Conservation (phyloP, 37 sponge, comb jelly and placozoan genomes). For the Ephydatia muelleri region DNA sequence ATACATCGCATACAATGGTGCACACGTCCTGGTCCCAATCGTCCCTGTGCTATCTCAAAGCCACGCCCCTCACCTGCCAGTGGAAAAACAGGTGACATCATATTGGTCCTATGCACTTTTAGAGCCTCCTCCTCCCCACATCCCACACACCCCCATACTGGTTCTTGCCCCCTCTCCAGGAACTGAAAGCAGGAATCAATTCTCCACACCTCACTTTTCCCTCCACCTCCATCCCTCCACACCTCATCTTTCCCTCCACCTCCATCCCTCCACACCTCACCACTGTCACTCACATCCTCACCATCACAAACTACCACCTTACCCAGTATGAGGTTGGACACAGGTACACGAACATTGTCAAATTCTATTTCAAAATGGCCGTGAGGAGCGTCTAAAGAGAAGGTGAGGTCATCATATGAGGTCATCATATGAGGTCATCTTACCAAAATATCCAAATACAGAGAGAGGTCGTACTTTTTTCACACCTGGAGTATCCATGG, state of each 20-base stretch:
- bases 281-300: too few relatives aligned
- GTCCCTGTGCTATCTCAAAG: slow-evolving; percentile 95
- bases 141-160: too few relatives aligned
- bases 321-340: slow-evolving; percentile 75
- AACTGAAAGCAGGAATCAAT: too few relatives aligned
- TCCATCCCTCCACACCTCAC: background rate
- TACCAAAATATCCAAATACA: slow-evolving; percentile 76
- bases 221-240: background rate
- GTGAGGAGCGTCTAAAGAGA: slow-evolving; percentile 70
- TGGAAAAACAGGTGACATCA: background rate
- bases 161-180: too few relatives aligned
- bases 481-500: slow-evolving; percentile 85
- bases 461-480: slow-evolving; percentile 70
- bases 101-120: background rate
- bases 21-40: slow-evolving; percentile 91
- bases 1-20: slow-evolving; percentile 95
- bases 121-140: background rate
- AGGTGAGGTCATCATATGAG: background rate
- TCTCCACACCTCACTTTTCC: too few relatives aligned
- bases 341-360: slow-evolving; percentile 79
- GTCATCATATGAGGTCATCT: background rate
- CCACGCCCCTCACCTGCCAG: slow-evolving; percentile 89
- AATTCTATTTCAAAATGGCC: slow-evolving; percentile 88
- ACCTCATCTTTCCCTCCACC: background rate
- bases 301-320: too few relatives aligned